Conservation (phyloP, 2,797 vertebrate genomes). For the Aphelocoma californica region DNA sequence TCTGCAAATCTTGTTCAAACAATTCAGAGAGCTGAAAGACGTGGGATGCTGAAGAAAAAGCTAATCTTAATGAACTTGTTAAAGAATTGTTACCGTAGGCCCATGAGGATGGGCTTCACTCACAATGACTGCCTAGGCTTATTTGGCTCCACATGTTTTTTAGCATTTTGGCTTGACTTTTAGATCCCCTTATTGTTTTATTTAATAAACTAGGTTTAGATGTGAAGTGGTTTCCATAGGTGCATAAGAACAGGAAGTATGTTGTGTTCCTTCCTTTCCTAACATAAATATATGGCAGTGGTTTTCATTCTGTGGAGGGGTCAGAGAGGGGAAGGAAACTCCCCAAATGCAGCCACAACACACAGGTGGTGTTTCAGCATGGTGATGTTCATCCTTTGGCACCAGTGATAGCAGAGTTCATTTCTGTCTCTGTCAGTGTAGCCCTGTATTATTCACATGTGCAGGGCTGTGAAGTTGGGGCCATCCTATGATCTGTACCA, state of each 20-base stretch:
- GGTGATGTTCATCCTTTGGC: not conserved
- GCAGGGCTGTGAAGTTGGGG: not conserved
- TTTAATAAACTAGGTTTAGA: not conserved
- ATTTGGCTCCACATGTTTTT: not conserved
- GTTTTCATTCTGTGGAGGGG: not conserved
- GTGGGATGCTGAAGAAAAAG: not conserved
- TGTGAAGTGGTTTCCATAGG: not conserved
- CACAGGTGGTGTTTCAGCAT: not conserved
- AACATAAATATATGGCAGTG: not conserved
- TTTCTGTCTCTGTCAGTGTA: not conserved
- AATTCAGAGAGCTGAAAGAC: not conserved
- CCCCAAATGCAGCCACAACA: not conserved
- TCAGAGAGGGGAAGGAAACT: not conserved
- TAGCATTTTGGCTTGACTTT: not conserved
- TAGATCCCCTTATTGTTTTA: not conserved
- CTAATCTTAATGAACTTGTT: not conserved
- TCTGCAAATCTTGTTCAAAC: not conserved
- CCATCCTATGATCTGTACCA: accelerated
- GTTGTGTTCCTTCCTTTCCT: not conserved
- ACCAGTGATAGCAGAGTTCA: not conserved
- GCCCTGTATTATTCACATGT: not conserved
- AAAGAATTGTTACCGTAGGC: not conserved
- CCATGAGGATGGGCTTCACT: not conserved
- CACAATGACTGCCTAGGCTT: not conserved
- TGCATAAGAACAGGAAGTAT: accelerated